These are phyloP conservation scores for Acleris cristana DNA, from an alignment of 2,888 invertebrate genomes.

Conservation along the genomic window DNA sequence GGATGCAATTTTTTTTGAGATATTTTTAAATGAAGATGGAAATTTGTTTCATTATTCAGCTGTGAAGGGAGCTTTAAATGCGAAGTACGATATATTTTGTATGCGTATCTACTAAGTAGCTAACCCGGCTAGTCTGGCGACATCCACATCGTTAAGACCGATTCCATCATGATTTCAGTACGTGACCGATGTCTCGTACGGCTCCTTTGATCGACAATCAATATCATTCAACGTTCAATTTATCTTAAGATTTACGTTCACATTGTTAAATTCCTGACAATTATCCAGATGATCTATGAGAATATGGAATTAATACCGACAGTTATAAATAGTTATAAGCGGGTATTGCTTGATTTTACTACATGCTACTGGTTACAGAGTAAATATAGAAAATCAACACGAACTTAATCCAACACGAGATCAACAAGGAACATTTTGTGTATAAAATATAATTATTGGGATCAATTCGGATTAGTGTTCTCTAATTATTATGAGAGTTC, in stretches of 20 bases:
- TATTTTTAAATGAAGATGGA: neutral
- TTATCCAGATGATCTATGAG: constrained; percentile 57
- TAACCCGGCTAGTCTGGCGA: constrained; percentile 38
- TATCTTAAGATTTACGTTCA: constrained; percentile 70
- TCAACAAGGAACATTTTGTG: no score
- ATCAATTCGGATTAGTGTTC: no score
- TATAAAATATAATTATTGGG: no score
- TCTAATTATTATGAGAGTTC: no score
- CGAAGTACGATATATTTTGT: constrained; percentile 13
- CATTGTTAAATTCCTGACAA: constrained; percentile 68
- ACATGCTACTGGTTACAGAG: neutral
- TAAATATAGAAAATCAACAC: no score
- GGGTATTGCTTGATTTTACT: constrained; percentile 24
- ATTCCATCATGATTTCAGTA: constrained; percentile 61
- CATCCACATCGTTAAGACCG: constrained; percentile 59
- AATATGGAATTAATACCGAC: constrained; percentile 32
- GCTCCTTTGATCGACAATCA: constrained; percentile 72
- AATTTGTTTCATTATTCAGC: neutral
- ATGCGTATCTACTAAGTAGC: constrained; percentile 4
- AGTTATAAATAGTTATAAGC: constrained; percentile 39
- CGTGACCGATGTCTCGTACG: constrained; percentile 61
- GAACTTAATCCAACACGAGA: no score
- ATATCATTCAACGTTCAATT: constrained; percentile 67
- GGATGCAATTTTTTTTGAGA: constrained; percentile 28
- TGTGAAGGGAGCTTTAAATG: neutral